Conservation (phyloP, 2,888 invertebrate species). For the Catocala fraxini region DNA sequence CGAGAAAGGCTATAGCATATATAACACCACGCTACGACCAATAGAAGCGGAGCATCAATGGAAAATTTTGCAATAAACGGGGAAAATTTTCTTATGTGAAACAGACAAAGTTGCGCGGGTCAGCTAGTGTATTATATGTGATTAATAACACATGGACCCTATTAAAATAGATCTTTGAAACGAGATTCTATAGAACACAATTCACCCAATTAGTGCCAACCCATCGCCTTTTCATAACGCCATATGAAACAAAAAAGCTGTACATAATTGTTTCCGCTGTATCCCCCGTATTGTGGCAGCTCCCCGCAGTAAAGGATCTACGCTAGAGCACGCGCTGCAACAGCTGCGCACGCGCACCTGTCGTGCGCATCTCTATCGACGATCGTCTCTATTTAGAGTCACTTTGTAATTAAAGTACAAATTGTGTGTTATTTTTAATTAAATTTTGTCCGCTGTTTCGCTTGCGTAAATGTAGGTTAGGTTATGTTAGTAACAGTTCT, state of each 20-base stretch:
- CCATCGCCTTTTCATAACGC: slow-evolving; percentile 6
- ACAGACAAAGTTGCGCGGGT: no score
- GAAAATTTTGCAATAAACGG: no score
- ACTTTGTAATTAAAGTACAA: slow-evolving; percentile 3
- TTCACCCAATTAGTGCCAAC: slow-evolving; percentile 7
- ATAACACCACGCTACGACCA: no score
- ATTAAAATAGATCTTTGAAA: not conserved
- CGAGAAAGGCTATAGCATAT: no score
- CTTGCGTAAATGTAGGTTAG: no score
- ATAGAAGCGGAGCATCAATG: no score
- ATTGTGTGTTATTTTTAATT: not conserved
- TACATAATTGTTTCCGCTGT: slow-evolving; percentile 47
- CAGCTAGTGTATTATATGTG: no score
- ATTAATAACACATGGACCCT: not conserved
- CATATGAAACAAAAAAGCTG: slow-evolving; percentile 14
- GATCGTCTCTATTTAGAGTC: not conserved
- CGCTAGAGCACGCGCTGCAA: slow-evolving; percentile 62
- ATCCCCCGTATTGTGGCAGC: slow-evolving; percentile 39
- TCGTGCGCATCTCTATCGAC: slow-evolving; percentile 15
- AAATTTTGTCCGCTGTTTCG: not conserved
- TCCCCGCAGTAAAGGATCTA: slow-evolving; percentile 52
- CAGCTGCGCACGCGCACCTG: slow-evolving; percentile 67
- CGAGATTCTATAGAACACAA: not conserved
- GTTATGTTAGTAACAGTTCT: no score
- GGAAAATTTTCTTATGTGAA: no score